These are phyloP conservation scores for Adoxophyes honmai DNA, from an alignment of 1,140 invertebrate genomes.

Conservation along the genomic window DNA sequence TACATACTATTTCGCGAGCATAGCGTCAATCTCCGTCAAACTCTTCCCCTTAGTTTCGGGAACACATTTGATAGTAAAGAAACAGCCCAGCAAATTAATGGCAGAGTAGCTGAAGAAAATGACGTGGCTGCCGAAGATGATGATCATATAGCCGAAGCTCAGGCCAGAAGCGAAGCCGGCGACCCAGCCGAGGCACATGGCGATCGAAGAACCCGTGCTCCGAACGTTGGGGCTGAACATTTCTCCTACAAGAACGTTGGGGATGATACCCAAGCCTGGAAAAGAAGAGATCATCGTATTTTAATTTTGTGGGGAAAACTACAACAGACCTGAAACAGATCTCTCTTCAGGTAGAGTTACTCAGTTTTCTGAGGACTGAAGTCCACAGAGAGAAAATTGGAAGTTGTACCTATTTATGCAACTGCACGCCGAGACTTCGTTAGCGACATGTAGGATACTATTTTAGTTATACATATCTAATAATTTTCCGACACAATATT, in stretches of 20 bases:
- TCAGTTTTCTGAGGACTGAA: too few species aligned
- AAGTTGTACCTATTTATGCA: too few species aligned
- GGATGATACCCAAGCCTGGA: conserved; percentile 42
- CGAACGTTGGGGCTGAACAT: conserved; percentile 38
- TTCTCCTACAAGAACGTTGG: conserved; percentile 34
- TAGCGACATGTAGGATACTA: too few species aligned
- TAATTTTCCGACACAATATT: too few species aligned
- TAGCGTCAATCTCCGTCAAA: conserved; percentile 17
- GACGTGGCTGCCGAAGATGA: conserved; percentile 17
- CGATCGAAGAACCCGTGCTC: conserved; percentile 28
- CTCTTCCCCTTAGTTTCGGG: conserved; percentile 25
- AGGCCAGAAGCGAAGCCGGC: conserved; percentile 24
- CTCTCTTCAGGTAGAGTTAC: too few species aligned
- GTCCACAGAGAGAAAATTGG: too few species aligned
- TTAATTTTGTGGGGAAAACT: too few species aligned
- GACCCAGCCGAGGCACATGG: conserved; percentile 22
- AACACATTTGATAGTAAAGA: conserved; percentile 18
- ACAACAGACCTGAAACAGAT: too few species aligned
- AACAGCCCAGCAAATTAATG: conserved; percentile 17
- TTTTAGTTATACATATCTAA: too few species aligned
- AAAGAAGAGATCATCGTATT: too few species aligned
- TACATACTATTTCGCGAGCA: conserved; percentile 12
- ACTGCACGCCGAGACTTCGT: too few species aligned
- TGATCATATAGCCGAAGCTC: conserved; percentile 26
- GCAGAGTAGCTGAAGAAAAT: conserved; percentile 35